These are phyloP conservation scores for Lithophane semibrunnea DNA, from an alignment of 2,888 invertebrate species.

Conservation along the genomic window DNA sequence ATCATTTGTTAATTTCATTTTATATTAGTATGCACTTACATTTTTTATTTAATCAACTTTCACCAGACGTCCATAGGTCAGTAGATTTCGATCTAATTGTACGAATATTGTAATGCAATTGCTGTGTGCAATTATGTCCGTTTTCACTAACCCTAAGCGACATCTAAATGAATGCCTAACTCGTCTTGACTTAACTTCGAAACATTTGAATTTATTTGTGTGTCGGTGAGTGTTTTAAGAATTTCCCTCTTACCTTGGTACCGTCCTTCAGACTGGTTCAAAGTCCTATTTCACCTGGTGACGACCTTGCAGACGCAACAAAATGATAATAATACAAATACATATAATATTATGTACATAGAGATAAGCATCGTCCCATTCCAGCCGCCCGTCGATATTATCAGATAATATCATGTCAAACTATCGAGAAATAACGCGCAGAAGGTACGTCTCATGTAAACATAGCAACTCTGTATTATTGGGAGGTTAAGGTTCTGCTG, in stretches of 20 bases:
- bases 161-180: not conserved
- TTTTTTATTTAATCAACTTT: not conserved
- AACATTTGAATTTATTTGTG: not conserved
- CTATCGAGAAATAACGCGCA: conserved; percentile 3
- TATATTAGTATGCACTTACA: no score
- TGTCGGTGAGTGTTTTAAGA: not conserved
- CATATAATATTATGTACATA: not conserved
- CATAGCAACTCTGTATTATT: not conserved
- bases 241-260: not conserved
- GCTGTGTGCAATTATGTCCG: not conserved
- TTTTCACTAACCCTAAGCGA: not conserved
- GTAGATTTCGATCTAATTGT: not conserved
- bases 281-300: conserved; percentile 11
- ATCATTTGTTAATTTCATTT: not conserved
- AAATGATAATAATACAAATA: conserved; percentile 3
- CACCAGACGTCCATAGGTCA: no score
- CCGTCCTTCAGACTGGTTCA: not conserved
- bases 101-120: not conserved
- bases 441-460: not conserved
- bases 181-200: not conserved
- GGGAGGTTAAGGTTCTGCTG: not conserved
- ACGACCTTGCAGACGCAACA: conserved; percentile 18
- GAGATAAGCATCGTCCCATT: conserved; percentile 12
- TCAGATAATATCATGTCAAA: conserved; percentile 5
- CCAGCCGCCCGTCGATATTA: not conserved